Base-by-base conservation (phyloP, 2,113 vertebrate species). In the Psittacus erithacus region DNA sequence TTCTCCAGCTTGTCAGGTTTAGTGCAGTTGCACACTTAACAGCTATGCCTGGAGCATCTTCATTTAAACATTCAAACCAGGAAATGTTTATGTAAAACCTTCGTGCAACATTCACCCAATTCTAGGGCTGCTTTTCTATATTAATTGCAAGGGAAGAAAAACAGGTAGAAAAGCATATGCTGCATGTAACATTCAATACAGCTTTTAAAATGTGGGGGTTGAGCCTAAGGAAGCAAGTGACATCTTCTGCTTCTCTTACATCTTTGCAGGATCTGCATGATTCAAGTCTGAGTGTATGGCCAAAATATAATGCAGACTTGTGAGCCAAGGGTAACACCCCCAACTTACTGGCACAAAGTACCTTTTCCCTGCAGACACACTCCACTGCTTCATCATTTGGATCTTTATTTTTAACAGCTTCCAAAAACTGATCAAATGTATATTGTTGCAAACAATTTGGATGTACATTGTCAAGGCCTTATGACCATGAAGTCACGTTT, bases 341-440 rank as follows among this genome's bases (percentile, higher is more conserved):
- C 12, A 3, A 39, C 27, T 92, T 94, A 63, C 44, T 79, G 46
- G 65, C 70, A 68, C 27, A 46, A 86, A 91, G 27, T 38, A 69
- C 31, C 17, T 91, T 91, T 76, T 75, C 43, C 19, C 80, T 93
- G 79, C 35, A 95, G 74, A 73, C 22, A 71, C 12, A 74, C 79
- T 50, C 64, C 50, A 15, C 8, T 71, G 44, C 59, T 88, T 81
- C 64, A 59, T 74, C 65, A 46, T 93, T 91, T 95, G 86, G 68
- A 71, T 86, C 68, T 69, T 82, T 70, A 39, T 81, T 88, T 97
- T 86, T 87, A 95, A 59, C 31, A 75, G 80, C 59, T 53, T 89
- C 78, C 90, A 95, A 95, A 92, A 92, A 85, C 75, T 46, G 60
- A 93, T 86, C 86, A 82, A 93, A 80, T 49, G 5, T 57, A n/a